Conservation (phyloP, 2,888 invertebrate genomes). For the Epistrophe grossulariae region DNA sequence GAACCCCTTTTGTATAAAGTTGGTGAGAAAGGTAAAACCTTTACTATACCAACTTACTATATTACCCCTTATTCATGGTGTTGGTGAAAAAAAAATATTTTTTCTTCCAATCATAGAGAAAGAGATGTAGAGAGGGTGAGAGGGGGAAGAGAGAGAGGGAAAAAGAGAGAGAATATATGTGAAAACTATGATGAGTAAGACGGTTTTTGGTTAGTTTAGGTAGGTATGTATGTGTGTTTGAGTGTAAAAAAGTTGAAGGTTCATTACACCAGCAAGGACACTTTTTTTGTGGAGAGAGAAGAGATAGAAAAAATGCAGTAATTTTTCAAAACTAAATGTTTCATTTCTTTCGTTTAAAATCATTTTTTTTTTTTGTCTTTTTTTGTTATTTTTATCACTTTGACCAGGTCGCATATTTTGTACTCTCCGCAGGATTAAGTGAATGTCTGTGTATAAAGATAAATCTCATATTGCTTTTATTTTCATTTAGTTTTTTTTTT, state of each 20-base stretch:
- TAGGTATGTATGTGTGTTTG: conserved; percentile 2
- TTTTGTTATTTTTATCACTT: conserved; percentile 20
- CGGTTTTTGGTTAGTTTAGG: not conserved
- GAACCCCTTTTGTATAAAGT: conserved; percentile 4
- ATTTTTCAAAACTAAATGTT: conserved; percentile 62
- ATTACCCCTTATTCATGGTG: conserved; percentile 29
- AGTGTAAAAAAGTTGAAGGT: conserved; percentile 76
- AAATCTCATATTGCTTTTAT: conserved; percentile 16
- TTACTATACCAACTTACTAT: conserved; percentile 3
- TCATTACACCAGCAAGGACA: conserved; percentile 77
- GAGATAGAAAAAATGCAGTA: conserved; percentile 55
- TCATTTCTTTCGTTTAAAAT: conserved; percentile 27
- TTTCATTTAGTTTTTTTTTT: conserved; percentile 2
- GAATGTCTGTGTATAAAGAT: conserved; percentile 10
- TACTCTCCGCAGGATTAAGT: conserved; percentile 34
- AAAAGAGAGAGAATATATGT: not conserved
- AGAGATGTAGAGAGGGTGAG: not conserved
- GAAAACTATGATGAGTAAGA: conserved; percentile 38
- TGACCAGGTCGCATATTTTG: conserved; percentile 17
- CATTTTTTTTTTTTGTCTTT: not conserved
- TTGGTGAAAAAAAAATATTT: conserved; percentile 47
- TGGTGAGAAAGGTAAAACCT: conserved; percentile 19
- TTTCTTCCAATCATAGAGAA: not conserved
- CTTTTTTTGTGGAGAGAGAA: conserved; percentile 17
- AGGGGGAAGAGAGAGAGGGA: not conserved